These are phyloP conservation scores for Acanthococcus lagerstroemiae DNA, from an alignment of 2,888 invertebrate genomes.

Conservation along the genomic window DNA sequence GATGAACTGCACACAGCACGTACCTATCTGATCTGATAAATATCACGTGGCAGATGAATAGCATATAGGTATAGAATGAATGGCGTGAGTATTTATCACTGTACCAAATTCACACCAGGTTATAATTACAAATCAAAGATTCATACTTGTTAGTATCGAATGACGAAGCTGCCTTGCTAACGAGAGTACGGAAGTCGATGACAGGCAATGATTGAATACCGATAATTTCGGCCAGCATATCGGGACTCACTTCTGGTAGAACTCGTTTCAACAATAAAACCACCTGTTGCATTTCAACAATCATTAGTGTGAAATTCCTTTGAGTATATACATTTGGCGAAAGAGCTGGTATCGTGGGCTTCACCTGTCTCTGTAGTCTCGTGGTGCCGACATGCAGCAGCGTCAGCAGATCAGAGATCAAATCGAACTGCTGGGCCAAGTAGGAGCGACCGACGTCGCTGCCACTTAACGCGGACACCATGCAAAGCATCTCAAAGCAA, in stretches of 20 bases:
- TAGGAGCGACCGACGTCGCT: conserved; percentile 83
- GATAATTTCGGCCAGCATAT: conserved; percentile 65
- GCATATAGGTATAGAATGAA: no score
- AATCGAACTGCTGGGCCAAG: conserved; percentile 75
- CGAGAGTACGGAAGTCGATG: conserved; percentile 9
- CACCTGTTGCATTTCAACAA: conserved; percentile 46
- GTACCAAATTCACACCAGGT: no score
- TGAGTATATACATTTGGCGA: neutral
- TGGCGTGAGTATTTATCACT: no score
- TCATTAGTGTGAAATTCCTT: neutral
- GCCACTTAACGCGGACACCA: conserved; percentile 87
- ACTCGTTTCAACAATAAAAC: conserved; percentile 77
- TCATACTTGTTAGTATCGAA: conserved; percentile 20
- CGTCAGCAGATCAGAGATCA: conserved; percentile 73
- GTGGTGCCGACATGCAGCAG: conserved; percentile 89
- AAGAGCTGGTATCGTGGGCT: neutral
- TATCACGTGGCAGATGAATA: no score
- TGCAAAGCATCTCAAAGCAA: conserved; percentile 93
- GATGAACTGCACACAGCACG: no score
- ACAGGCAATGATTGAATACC: conserved; percentile 52
- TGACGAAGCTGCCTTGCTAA: conserved; percentile 4
- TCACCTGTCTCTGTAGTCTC: conserved; percentile 81
- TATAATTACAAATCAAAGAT: neutral
- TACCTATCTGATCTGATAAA: no score
- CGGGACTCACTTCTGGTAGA: conserved; percentile 79